Conservation (phyloP, 1,140 invertebrate species). For the Parasteatoda tepidariorum region DNA sequence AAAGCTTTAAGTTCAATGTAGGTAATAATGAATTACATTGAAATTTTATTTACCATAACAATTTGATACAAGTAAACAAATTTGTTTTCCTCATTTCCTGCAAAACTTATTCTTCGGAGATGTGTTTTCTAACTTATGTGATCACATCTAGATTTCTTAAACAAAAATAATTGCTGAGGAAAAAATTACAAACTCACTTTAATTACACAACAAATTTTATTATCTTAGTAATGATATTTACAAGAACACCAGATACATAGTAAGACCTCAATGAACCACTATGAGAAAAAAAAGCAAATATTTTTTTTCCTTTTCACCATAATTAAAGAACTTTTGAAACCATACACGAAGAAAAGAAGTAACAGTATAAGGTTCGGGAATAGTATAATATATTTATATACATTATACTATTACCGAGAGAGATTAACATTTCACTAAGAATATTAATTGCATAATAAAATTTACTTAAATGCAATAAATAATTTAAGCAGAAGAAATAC, state of each 20-base stretch:
- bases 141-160: too few species aligned
- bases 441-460: background rate
- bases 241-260: conserved; percentile 56
- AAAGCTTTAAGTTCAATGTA: too few species aligned
- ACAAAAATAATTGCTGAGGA: too few species aligned
- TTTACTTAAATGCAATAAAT: background rate
- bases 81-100: too few species aligned
- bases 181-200: too few species aligned
- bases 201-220: conserved; percentile 55
- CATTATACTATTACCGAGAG: background rate
- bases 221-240: conserved; percentile 55
- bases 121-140: too few species aligned
- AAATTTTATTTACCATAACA: too few species aligned
- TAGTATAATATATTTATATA: too few species aligned
- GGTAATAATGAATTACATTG: too few species aligned
- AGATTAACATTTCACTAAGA: background rate
- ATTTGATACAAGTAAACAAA: too few species aligned
- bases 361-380: background rate
- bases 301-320: background rate
- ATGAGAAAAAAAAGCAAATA: background rate
- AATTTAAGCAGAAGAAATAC: too few species aligned
- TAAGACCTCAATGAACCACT: conserved; percentile 47
- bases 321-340: background rate
- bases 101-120: too few species aligned
- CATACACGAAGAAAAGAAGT: background rate